These are phyloP conservation scores for Vespertilio murinus DNA, from an alignment of 2,797 vertebrate species.

Conservation along the genomic window DNA sequence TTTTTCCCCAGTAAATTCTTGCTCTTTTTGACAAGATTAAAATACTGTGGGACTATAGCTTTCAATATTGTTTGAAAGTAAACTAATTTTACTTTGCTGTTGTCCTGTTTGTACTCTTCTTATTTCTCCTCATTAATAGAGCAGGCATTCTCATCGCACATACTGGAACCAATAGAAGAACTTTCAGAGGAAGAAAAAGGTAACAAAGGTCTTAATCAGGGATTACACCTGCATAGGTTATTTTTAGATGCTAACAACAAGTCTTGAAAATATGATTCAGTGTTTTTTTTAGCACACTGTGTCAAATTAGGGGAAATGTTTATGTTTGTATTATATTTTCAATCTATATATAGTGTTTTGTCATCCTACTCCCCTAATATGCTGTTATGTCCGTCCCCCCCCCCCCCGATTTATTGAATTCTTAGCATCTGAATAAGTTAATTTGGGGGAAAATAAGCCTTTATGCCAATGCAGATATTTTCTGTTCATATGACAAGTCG, in stretches of 20 bases:
- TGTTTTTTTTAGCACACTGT: background rate
- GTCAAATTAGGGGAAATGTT: background rate
- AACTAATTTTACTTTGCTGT: constrained; percentile 68
- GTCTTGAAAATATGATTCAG: background rate
- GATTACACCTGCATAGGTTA: background rate
- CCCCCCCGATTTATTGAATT: background rate
- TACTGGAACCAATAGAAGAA: constrained; percentile 88
- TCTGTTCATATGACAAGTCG: background rate
- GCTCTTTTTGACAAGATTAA: background rate
- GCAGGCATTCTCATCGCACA: constrained; percentile 82
- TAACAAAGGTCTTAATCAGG: constrained; percentile 76
- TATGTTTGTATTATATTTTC: background rate
- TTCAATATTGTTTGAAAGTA: constrained; percentile 7
- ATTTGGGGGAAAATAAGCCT: background rate
- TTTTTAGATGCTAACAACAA: background rate
- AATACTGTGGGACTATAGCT: background rate
- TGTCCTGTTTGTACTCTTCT: constrained; percentile 81
- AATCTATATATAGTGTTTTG: background rate
- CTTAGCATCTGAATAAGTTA: background rate
- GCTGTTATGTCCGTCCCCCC: background rate
- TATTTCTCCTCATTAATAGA: constrained; percentile 84
- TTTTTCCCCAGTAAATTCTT: background rate
- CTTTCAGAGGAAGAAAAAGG: constrained; percentile 89
- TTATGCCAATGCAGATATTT: background rate
- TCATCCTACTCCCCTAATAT: background rate